Evolutionary conservation across 2,888 invertebrate species (phyloP).

Genomic region (Tyria jacobaeae): DNA sequence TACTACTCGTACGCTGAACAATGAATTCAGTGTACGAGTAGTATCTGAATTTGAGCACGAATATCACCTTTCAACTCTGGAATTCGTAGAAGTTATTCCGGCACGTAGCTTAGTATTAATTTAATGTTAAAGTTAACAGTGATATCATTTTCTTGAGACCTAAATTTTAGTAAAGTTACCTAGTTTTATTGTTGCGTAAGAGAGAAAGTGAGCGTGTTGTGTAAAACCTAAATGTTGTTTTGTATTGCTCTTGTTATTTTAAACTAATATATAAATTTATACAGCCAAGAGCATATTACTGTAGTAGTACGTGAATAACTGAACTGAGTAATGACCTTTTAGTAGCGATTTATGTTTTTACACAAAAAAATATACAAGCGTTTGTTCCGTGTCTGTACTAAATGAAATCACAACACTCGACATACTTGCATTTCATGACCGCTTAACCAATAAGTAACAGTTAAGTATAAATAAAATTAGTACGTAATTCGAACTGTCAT

Average conservation of each 20-base stretch:
- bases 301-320: no score
- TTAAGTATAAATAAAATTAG: slow-evolving; percentile 18
- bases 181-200: not conserved
- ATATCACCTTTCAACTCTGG: slow-evolving; percentile 40
- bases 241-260: not conserved
- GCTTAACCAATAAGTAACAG: no score
- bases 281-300: no score
- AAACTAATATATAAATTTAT: no score
- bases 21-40: slow-evolving; percentile 22
- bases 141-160: slow-evolving; percentile 23
- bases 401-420: no score
- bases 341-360: not conserved
- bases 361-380: not conserved
- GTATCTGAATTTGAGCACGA: slow-evolving; percentile 29
- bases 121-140: slow-evolving; percentile 39
- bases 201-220: not conserved
- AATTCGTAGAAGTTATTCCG: slow-evolving; percentile 31
- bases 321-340: no score
- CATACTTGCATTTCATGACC: no score
- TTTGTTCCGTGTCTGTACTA: no score
- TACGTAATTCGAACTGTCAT: slow-evolving; percentile 29
- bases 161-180: slow-evolving; percentile 6
- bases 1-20: slow-evolving; percentile 36
- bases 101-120: slow-evolving; percentile 39
- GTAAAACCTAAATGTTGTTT: not conserved